Base-by-base conservation (phyloP, 1,140 invertebrate species). In the Triops cancriformis region DNA sequence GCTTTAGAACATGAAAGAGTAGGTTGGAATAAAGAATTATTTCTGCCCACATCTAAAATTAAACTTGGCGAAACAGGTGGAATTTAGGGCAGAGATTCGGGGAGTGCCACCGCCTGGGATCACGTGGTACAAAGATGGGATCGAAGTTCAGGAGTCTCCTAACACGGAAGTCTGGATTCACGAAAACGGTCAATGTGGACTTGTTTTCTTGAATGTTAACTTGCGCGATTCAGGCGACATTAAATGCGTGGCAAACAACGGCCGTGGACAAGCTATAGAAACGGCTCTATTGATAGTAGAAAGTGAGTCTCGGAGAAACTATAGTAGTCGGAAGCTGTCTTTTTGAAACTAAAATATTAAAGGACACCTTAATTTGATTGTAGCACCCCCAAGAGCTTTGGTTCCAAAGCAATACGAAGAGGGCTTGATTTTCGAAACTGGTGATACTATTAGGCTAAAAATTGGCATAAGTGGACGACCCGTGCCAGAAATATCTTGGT, bases 101-200 rank as follows among this genome's bases (percentile, higher is more conserved):
- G 96, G 96, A 1, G 89, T 89, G 37, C 96, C 97, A 0, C 84
- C 88, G 7, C 95, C 97, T 1, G 92, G 92, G 81, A 89, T 98
- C 27, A 90, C 90, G n/a, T 99, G 96, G 96, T 97, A 92, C 84
- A 95, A 95, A 84, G 93, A 95, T 83, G 92, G 91, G 42, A 78
- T 80, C 43, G 81, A 80, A 73, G 77, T 80, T 18, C 80, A 80
- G 27, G 79, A 80, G 26, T 77, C 76, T 37, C 75, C 80, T 28
- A 76, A 18, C 26, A 64, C 45, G 10, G 43, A 76, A n/a, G 26
- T 73, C 2, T 42, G 18, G 11, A 76, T 78, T 43, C 73, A 73
- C n/a, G 77, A 77, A 72, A 51, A 78, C 41, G 78, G 78, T 23
- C 72, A 45, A n/a, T 79, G 72, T 4, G 37, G 23, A 9, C 72